These are phyloP conservation scores for Oncorhynchus tshawytscha DNA, from an alignment of 2,113 vertebrate genomes.

Conservation along the genomic window DNA sequence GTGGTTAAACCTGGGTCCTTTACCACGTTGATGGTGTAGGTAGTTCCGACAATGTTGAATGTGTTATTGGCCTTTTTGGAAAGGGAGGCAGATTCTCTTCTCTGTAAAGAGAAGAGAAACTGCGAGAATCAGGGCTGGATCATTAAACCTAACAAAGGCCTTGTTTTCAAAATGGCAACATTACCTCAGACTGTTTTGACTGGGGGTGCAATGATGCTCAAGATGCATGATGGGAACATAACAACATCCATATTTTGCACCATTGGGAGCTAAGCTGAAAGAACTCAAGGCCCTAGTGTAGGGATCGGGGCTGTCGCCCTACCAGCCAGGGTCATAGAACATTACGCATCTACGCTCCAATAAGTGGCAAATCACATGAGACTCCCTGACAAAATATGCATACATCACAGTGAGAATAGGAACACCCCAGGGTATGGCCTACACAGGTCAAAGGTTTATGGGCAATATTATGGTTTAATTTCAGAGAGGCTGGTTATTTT, in stretches of 20 bases:
- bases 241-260: constrained; percentile 31
- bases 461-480: not conserved
- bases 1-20: constrained; percentile 91
- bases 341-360: constrained; percentile 5
- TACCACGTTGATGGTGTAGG: constrained; percentile 89
- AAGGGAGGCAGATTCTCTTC: constrained; percentile 86
- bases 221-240: not conserved
- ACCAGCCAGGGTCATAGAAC: not conserved
- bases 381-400: constrained; percentile 5
- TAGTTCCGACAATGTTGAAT: constrained; percentile 98
- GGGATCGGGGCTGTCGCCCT: not conserved
- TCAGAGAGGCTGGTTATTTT: not conserved
- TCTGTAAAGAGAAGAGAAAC: constrained; percentile 73
- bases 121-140: constrained; percentile 54
- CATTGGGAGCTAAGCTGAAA: constrained; percentile 3
- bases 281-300: not conserved
- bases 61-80: constrained; percentile 96
- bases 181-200: not conserved
- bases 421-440: not conserved
- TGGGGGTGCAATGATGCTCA: not conserved
- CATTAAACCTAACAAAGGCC: constrained; percentile 41
- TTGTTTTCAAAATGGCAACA: not conserved
- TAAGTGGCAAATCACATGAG: constrained; percentile 19
- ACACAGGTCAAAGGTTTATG: constrained; percentile 16
- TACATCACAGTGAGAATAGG: not conserved